Base-by-base conservation (phyloP, 2,888 invertebrate genomes). In the Polymixis lichenea region DNA sequence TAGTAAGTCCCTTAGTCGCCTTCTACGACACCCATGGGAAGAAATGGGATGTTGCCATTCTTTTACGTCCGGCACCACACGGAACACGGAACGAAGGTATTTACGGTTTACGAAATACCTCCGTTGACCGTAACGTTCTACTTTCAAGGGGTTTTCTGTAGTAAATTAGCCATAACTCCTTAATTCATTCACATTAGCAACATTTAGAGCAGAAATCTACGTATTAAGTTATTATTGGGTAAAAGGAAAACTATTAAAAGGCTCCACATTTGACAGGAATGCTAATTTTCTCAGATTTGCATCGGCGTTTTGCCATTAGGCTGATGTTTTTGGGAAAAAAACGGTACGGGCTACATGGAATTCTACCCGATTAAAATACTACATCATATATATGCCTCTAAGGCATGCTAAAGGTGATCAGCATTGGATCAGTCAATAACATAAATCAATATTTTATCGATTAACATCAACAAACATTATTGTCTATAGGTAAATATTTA, bases 81-180 rank as follows among this genome's bases (percentile, higher is more conserved):
- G n/a, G n/a, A n/a, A n/a, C n/a, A n/a, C n/a, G n/a, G n/a, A n/a
- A n/a, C n/a, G n/a, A n/a, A n/a, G n/a, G n/a, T 43, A 32, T 55
- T 38, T 43, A 25, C 56, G 15, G 56, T 80, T 82, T 84, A 87
- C 87, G 82, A 86, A 80, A 81, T 80, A 61, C 60, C 78, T 67
- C 60, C 77, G 60, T 28, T 82, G 84, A 86, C 86, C 87, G 86
- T 83, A 82, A 83, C 86, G 88, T 69, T 75, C 86, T 82, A 87
- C 85, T 87, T 89, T 78, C 75, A 80, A 82, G 49, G 70, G 66
- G 11, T 79, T 80, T 83, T 87, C 82, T 81, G 82, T 84, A 78
- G 49, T 68, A 78, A 86, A 88, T 88, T 87, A 85, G 80, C 80
- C 84, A 84, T 86, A 89, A 86, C 86, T 75, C 79, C 78, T 80